These are phyloP conservation scores for Agrotis ipsilon DNA, from an alignment of 2,888 invertebrate genomes.

Conservation along the genomic window DNA sequence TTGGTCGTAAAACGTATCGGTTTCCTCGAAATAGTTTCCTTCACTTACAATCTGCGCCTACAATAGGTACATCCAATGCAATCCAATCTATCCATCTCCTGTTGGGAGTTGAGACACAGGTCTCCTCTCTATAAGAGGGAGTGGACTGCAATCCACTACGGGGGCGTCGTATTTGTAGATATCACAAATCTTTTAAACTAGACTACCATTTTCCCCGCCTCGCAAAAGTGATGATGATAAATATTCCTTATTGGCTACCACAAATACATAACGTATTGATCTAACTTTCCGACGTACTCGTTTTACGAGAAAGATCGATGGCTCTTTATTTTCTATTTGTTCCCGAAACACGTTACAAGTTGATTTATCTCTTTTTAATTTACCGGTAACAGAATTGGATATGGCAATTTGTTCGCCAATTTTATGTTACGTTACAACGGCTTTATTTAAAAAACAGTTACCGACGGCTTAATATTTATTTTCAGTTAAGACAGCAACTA, in stretches of 20 bases:
- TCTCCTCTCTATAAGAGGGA: no score
- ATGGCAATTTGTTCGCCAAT: slow-evolving; percentile 17
- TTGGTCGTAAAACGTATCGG: no score
- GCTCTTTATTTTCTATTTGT: slow-evolving; percentile 17
- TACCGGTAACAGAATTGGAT: neutral
- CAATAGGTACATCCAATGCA: no score
- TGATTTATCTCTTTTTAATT: slow-evolving; percentile 35
- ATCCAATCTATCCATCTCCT: no score
- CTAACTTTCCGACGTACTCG: neutral
- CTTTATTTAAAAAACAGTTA: slow-evolving; percentile 13
- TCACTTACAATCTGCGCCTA: no score
- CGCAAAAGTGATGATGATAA: no score
- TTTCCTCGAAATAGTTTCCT: no score
- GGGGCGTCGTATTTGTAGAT: no score
- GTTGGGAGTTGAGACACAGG: no score
- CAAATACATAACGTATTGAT: neutral
- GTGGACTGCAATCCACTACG: no score
- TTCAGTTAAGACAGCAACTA: slow-evolving; percentile 34
- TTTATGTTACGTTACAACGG: neutral
- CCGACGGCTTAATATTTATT: slow-evolving; percentile 23
- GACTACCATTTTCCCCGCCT: no score
- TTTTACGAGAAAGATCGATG: slow-evolving; percentile 6
- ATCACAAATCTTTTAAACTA: no score
- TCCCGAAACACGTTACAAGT: slow-evolving; percentile 9
- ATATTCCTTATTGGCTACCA: neutral